Evolutionary conservation across 1,140 invertebrate species (phyloP).

Genomic region (Leguminivora glycinivorella): DNA sequence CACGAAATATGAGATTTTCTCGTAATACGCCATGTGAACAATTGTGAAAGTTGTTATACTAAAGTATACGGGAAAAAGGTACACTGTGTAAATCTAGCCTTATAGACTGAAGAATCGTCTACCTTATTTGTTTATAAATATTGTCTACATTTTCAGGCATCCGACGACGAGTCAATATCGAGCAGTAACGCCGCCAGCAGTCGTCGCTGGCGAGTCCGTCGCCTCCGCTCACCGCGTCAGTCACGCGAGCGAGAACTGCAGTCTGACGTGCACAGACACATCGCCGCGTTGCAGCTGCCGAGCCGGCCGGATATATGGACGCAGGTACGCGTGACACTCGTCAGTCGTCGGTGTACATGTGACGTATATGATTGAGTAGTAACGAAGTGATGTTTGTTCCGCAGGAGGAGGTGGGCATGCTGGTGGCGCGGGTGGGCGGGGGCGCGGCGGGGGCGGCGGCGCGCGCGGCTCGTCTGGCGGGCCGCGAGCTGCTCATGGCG

Average conservation of each 20-base stretch:
- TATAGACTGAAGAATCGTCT: too few relatives aligned
- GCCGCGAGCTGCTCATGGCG: constrained; percentile 85
- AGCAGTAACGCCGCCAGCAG: constrained; percentile 51
- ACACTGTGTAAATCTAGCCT: too few relatives aligned
- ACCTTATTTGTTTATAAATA: too few relatives aligned
- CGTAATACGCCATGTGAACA: too few relatives aligned
- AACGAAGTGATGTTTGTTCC: background rate
- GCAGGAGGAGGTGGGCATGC: constrained; percentile 54
- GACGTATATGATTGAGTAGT: background rate
- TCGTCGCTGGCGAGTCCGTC: constrained; percentile 36
- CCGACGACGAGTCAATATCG: constrained; percentile 61
- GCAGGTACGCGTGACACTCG: constrained; percentile 7
- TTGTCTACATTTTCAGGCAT: constrained; percentile 39
- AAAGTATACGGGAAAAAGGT: too few relatives aligned
- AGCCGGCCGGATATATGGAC: background rate
- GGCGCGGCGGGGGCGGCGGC: constrained; percentile 53
- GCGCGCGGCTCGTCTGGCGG: constrained; percentile 53
- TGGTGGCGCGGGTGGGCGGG: constrained; percentile 53
- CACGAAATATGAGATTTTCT: too few relatives aligned
- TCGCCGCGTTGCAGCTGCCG: constrained; percentile 8
- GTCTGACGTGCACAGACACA: constrained; percentile 43
- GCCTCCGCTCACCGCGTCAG: background rate
- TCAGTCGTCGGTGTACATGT: too few relatives aligned
- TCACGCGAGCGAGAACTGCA: constrained; percentile 41
- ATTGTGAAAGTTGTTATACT: too few relatives aligned